These are phyloP conservation scores for Drosophila paranaensis DNA, from an alignment of 2,888 invertebrate genomes.

Conservation along the genomic window DNA sequence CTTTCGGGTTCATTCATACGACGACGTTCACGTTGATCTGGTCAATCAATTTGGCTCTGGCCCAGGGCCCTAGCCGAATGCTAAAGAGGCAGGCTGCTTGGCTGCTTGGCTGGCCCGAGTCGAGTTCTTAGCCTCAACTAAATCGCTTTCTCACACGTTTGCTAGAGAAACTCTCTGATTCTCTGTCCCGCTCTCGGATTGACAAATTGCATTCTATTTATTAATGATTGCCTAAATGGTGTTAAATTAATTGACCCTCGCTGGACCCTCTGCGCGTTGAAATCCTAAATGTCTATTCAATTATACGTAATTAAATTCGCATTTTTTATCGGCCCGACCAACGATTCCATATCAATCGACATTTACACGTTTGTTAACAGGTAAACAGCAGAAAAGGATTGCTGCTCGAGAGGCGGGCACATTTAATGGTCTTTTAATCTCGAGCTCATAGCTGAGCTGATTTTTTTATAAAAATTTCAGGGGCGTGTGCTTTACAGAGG, in stretches of 20 bases:
- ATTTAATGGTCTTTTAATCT: conserved; percentile 13
- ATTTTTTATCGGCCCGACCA: conserved; percentile 50
- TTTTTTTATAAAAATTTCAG: neutral
- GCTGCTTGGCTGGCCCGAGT: too few species aligned
- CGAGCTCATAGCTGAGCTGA: neutral
- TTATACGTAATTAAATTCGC: conserved; percentile 71
- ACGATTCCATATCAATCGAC: conserved; percentile 22
- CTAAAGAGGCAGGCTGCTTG: neutral
- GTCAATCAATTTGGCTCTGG: conserved; percentile 72
- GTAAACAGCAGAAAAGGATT: neutral
- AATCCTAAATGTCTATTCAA: conserved; percentile 54
- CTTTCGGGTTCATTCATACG: conserved; percentile 70
- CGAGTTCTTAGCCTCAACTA: conserved; percentile 57
- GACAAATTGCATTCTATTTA: conserved; percentile 75
- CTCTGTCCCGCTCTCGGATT: conserved; percentile 48
- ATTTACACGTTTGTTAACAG: conserved; percentile 33
- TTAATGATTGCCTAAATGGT: conserved; percentile 78
- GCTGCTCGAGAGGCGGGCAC: conserved; percentile 1
- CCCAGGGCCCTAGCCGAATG: conserved; percentile 38
- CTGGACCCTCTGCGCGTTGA: conserved; percentile 43
- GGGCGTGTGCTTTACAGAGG: neutral
- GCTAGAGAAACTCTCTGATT: conserved; percentile 14
- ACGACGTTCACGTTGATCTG: conserved; percentile 57
- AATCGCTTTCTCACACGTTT: conserved; percentile 75
- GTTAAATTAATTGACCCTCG: conserved; percentile 73